Conservation (phyloP, 2,888 invertebrate genomes). For the Minunthozetes semirufus region DNA sequence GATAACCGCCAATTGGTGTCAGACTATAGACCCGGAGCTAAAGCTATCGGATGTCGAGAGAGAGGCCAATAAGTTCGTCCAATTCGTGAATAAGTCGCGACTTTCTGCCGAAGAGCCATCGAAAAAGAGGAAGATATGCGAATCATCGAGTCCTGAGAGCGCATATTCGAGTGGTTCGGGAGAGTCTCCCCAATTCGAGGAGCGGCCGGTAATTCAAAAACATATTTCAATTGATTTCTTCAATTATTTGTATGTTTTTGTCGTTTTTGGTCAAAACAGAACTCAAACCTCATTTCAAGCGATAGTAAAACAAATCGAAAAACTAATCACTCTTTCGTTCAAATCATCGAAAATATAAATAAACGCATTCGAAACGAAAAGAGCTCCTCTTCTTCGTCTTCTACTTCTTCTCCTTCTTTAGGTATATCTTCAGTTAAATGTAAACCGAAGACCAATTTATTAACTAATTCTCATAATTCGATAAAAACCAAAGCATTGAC, state of each 20-base stretch:
- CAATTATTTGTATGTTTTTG: background rate
- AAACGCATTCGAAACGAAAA: background rate
- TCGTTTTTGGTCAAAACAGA: background rate
- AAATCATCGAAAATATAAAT: background rate
- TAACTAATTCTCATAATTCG: too few species aligned
- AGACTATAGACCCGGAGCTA: background rate
- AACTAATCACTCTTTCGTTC: background rate
- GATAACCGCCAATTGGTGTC: background rate
- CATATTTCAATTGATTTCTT: background rate
- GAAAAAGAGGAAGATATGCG: background rate
- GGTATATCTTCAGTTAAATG: background rate
- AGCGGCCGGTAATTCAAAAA: background rate
- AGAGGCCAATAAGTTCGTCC: background rate
- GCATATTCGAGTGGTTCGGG: background rate
- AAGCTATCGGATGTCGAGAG: background rate
- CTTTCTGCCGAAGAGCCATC: too few species aligned
- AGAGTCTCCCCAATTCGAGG: background rate
- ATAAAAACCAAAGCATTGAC: too few species aligned
- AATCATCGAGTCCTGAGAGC: background rate
- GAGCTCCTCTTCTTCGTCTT: background rate
- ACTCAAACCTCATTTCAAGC: background rate
- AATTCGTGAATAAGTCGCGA: background rate
- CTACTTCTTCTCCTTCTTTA: background rate
- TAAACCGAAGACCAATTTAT: too few species aligned
- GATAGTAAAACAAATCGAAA: background rate